Base-by-base conservation (phyloP, 2,888 invertebrate species). In the Pollenia griseotomentosa region DNA sequence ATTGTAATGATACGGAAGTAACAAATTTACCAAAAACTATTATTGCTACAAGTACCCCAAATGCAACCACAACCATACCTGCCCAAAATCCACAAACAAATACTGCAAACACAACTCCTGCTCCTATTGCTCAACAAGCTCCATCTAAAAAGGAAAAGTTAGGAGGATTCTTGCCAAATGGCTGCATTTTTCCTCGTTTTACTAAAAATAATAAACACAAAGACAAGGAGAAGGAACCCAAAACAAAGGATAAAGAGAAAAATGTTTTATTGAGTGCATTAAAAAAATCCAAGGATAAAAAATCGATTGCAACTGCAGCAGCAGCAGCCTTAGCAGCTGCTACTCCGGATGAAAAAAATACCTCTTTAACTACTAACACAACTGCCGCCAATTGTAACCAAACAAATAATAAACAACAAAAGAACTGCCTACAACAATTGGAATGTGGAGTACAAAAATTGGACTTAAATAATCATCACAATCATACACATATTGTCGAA, bases 151-250 rank as follows among this genome's bases (percentile, higher is more conserved):
- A 93, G 85, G 93, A 93, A 65, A 93, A 93, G 88, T 89, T 93
- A n/a, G 93, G 92, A 51, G 93, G 93, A 11, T 93, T 93, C 87
- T 88, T 93, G 87, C 93, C 93, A 74, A 93, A 93, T 82, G 93
- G 93, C 79, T 93, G 93, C 86, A 93, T 93, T 88, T 93, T 93
- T 89, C 93, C 93, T 86, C 92, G 93, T 70, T 93, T 93, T 42
- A 83, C 73, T 83, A 93, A 93, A 85, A 93, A 93, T 88, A 92
- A 91, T 88, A 93, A 93, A 87, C 91, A 93, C 87, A 93, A 93
- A 89, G 91, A 90, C 40, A 92, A 92, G 75, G 91, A 91, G 12
- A 91, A 91, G 80, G 93, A 92, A 44, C 82, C 88, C 7, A 91
- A 90, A 89, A 88, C 92, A 89, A 89, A 91, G 86, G 92, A 90